A percentile compares a stretch with the other conserved stretches of the same genome.
Evolutionary conservation across 2,113 vertebrate species (phyloP).

Genomic region (Guaruba guarouba): DNA sequence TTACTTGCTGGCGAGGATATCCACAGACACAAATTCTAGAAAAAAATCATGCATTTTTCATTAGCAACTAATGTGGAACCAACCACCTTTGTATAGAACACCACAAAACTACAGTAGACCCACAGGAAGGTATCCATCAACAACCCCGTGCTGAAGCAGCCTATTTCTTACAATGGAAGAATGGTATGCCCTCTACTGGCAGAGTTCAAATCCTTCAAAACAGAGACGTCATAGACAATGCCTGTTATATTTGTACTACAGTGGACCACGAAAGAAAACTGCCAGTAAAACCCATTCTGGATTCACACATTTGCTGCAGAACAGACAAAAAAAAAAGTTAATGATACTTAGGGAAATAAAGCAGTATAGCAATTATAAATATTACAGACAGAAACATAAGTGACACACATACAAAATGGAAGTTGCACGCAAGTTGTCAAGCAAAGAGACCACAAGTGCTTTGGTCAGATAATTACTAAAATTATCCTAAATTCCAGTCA

Average conservation of each 20-base stretch:
- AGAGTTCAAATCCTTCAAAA: neutral
- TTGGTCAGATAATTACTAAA: neutral
- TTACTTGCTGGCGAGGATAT: slow-evolving; percentile 92
- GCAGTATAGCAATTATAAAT: neutral
- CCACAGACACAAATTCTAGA: slow-evolving; percentile 94
- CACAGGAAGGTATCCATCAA: neutral
- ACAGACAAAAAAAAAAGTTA: neutral
- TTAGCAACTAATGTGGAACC: neutral
- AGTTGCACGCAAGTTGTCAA: neutral
- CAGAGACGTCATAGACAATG: neutral
- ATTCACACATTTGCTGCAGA: neutral
- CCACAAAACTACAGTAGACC: neutral
- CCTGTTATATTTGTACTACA: neutral
- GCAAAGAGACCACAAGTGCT: neutral
- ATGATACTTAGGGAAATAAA: neutral
- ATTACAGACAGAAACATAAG: neutral
- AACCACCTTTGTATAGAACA: neutral
- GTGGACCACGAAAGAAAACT: neutral
- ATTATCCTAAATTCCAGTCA: neutral
- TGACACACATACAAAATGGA: neutral
- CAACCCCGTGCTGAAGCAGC: neutral
- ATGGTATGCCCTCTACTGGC: neutral
- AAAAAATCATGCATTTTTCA: slow-evolving; percentile 22
- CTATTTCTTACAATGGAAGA: neutral
- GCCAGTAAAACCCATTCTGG: neutral